phyloP scores from a whole-genome alignment of 2,113 vertebrate genomes.

The Okapia johnstoni region DNA sequence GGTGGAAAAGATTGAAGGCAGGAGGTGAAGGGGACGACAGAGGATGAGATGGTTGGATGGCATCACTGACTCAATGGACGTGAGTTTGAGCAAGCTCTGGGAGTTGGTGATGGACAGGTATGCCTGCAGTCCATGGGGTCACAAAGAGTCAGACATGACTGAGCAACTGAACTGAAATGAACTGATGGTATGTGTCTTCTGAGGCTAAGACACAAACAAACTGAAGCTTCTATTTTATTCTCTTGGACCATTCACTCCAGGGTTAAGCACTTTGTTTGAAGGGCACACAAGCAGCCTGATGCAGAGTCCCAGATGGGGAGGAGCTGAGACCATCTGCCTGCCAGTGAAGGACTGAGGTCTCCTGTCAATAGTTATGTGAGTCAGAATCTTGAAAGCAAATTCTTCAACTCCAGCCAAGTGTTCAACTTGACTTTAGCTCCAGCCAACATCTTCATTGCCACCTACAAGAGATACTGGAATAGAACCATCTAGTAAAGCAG shows the following conservation, averaged over 20 bases:
- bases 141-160: background rate
- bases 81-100: background rate
- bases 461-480: background rate
- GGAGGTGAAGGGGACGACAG: background rate
- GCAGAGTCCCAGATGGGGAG: background rate
- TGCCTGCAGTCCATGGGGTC: background rate
- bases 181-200: background rate
- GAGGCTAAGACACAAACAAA: background rate
- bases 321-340: accelerated
- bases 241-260: background rate
- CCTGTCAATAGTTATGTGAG: background rate
- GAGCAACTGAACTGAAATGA: background rate
- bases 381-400: background rate
- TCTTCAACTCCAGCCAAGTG: background rate
- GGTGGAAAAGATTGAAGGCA: background rate
- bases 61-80: background rate
- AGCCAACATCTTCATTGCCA: background rate
- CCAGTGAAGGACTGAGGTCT: background rate
- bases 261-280: background rate
- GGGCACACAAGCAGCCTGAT: background rate
- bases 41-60: background rate
- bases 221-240: background rate
- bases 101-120: background rate
- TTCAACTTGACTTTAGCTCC: background rate
- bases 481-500: background rate